Evolutionary conservation across 2,113 vertebrate genomes (phyloP), one percentile per base, ranked within the genome.

Genomic region (Trematomus loennbergii): DNA sequence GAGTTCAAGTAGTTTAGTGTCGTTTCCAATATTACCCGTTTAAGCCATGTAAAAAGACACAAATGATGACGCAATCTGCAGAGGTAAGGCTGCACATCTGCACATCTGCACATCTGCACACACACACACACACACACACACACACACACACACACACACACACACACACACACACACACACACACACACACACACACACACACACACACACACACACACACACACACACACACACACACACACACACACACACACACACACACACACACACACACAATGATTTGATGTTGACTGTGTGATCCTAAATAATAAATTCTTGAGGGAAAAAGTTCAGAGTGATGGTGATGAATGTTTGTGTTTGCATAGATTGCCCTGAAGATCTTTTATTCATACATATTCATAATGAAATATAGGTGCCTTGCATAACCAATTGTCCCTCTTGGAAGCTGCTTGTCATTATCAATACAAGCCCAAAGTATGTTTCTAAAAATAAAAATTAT

Each of bases 391-490:
- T 89, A 78, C 87, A 89, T 90, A 86, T 89, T 89, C 84, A 91
- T 86, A 86, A 88, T 89, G 73, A 90, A 88, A 91, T 87, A 89
- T 73, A 84, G 88, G 75, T 86, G 86, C n/a, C 45, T 61, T 61
- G 72, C 80, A 89, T 88, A 87, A 54, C 12, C 46, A 78, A 76
- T 74, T 65, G 62, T 29, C 58, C 50, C 58, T 64, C 53, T 74
- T 71, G n/a, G 63, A 84, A 65, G 75, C 66, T 58, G 64, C 62
- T 73, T 75, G 62, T 87, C 84, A 85, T 77, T 75, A 73, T 78
- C 78, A 63, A 57, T 74, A 49, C 13, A 74, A 60, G 66, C 72
- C 57, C 18, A 75, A 61, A 85, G 61, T 54, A 29, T 29, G 29
- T 29, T 29, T 29, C 29, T 29, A 29, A 29, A 29, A 29, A 29